phyloP scores from a whole-genome alignment of 2,797 vertebrate genomes.

The Melanotaenia trifasciata region DNA sequence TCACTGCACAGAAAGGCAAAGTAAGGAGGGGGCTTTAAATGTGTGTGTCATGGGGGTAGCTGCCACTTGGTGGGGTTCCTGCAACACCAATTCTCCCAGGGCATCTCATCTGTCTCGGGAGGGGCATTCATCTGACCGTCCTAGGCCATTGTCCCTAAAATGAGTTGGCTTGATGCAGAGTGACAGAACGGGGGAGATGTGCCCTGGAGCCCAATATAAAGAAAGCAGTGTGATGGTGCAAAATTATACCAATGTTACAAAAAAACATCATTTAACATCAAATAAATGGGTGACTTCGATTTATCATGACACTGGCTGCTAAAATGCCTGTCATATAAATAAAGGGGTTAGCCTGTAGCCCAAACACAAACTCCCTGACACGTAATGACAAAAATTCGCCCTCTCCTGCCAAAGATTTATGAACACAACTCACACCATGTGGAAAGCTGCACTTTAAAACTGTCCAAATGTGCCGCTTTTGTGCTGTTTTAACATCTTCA shows the following conservation, averaged over 20 bases:
- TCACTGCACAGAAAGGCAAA: slow-evolving; percentile 71
- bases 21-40: background rate
- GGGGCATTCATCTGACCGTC: slow-evolving; percentile 44
- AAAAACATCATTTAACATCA: background rate
- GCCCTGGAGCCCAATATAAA: slow-evolving; percentile 48
- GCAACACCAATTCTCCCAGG: slow-evolving; percentile 64
- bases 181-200: slow-evolving; percentile 75
- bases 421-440: background rate
- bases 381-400: background rate
- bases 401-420: background rate
- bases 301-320: slow-evolving; percentile 1
- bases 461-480: slow-evolving; percentile 14
- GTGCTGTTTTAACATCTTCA: slow-evolving; percentile 58
- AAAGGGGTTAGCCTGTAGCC: background rate
- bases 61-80: slow-evolving; percentile 51
- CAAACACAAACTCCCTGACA: slow-evolving; percentile 21
- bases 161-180: slow-evolving; percentile 65
- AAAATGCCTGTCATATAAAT: slow-evolving; percentile 14
- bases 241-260: background rate
- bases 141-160: slow-evolving; percentile 73
- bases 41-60: slow-evolving; percentile 56
- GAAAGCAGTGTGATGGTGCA: background rate
- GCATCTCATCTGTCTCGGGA: slow-evolving; percentile 67
- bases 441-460: slow-evolving; percentile 10
- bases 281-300: background rate